Conservation (phyloP, 2,888 invertebrate species). For the Leucophenga montana region DNA sequence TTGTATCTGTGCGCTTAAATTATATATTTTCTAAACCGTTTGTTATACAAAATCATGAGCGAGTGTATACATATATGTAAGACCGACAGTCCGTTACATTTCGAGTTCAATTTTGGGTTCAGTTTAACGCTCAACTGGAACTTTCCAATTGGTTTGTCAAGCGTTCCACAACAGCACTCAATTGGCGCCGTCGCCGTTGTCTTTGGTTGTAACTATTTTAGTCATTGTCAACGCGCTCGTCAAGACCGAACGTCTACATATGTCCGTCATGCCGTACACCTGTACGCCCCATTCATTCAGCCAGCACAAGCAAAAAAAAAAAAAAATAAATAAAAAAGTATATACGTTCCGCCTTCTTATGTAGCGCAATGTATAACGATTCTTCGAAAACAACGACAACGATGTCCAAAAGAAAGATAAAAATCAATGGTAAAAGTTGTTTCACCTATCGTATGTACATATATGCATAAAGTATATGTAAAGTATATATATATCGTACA, state of each 20-base stretch:
- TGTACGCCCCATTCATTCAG: conserved; percentile 46
- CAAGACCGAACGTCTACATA: background rate
- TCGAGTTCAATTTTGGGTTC: conserved; percentile 26
- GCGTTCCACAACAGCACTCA: conserved; percentile 4
- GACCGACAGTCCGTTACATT: conserved; percentile 3
- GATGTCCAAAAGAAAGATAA: conserved; percentile 40
- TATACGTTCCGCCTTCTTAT: conserved; percentile 49
- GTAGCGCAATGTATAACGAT: conserved; percentile 38
- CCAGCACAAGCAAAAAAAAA: conserved; percentile 31
- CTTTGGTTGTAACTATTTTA: conserved; percentile 34
- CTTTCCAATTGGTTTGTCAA: conserved; percentile 60
- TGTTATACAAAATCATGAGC: too few relatives aligned
- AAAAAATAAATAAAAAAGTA: too few relatives aligned
- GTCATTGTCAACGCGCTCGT: conserved; percentile 48
- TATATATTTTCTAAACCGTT: background rate
- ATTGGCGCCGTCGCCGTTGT: conserved; percentile 33
- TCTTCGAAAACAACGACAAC: conserved; percentile 39
- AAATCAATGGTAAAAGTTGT: conserved; percentile 65
- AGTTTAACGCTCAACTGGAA: conserved; percentile 42
- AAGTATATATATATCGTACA: conserved; percentile 37
- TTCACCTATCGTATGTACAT: conserved; percentile 40
- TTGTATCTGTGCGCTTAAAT: background rate
- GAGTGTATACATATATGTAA: too few relatives aligned
- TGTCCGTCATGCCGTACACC: conserved; percentile 13
- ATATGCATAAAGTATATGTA: background rate